phyloP scores from a whole-genome alignment of 2,113 vertebrate genomes.

The Amblyornis subalaris region DNA sequence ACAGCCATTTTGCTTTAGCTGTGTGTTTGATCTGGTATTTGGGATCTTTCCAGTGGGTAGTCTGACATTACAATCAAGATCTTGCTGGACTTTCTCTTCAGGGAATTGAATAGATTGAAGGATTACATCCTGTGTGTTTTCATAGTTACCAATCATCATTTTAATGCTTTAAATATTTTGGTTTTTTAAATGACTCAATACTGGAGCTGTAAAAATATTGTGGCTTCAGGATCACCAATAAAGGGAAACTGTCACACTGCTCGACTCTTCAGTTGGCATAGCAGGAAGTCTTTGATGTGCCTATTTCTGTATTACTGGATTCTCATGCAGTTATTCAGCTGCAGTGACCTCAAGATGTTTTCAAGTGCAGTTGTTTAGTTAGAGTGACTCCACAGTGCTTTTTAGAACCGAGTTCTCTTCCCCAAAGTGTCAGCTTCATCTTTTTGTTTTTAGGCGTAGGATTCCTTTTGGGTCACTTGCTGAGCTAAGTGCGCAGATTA shows the following conservation, averaged over 20 bases:
- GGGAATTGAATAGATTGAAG: background rate
- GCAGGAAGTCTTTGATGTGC: background rate
- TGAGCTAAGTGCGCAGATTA: background rate
- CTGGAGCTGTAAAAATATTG: background rate
- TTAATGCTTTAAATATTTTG: background rate
- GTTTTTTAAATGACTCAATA: background rate
- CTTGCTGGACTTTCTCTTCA: background rate
- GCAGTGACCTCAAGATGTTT: background rate
- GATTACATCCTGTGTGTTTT: background rate
- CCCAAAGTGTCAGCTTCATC: background rate
- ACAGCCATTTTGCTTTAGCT: background rate
- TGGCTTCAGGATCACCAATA: background rate
- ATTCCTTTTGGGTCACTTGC: background rate
- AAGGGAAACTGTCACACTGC: background rate
- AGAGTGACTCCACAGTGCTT: background rate
- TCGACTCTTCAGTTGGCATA: background rate
- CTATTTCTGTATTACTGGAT: background rate
- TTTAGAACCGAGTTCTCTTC: background rate
- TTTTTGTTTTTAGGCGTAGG: background rate
- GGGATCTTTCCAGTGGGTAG: background rate
- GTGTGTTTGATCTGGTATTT: background rate
- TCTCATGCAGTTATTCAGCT: background rate
- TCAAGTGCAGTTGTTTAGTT: background rate
- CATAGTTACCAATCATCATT: background rate
- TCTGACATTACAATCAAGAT: background rate